A percentile compares a stretch with the other conserved stretches of the same genome.
phyloP scores from a whole-genome alignment of 2,888 invertebrate genomes.

The Pristionchus arcanus region DNA sequence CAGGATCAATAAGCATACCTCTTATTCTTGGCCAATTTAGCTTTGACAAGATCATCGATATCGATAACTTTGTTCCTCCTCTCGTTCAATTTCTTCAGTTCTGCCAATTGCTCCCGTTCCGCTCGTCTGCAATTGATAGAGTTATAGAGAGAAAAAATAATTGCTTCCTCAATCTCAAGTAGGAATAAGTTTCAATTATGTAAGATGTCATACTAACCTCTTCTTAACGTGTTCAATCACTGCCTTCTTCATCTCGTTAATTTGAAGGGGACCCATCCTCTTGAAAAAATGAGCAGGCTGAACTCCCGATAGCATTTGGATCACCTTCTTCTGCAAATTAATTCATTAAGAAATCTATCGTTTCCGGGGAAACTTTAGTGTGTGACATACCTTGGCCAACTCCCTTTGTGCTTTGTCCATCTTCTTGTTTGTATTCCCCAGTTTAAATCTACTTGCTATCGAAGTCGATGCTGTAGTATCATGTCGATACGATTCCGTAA shows the following conservation, averaged over 20 bases:
- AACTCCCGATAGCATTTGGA: background rate
- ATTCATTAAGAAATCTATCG: too few relatives aligned
- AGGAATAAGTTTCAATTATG: background rate
- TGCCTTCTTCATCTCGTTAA: background rate
- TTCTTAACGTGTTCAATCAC: constrained; percentile 28
- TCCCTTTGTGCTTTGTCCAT: background rate
- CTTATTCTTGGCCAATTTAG: constrained; percentile 42
- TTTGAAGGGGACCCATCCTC: background rate
- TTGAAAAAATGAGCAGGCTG: background rate
- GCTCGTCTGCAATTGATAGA: constrained; percentile 5
- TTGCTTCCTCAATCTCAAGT: background rate
- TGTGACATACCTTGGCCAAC: background rate
- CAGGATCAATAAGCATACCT: background rate
- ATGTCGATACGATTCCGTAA: background rate
- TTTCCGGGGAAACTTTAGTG: too few relatives aligned
- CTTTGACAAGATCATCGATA: constrained; percentile 40
- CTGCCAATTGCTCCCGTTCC: background rate
- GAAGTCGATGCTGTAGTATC: background rate
- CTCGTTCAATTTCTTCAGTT: background rate
- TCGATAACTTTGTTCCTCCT: background rate
- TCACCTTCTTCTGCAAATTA: constrained; percentile 22
- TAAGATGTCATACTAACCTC: background rate
- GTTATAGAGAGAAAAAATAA: too few relatives aligned
- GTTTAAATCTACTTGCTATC: background rate
- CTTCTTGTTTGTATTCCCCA: background rate